Conservation (phyloP, 1,140 invertebrate species). For the Leptopilina clavipes region DNA sequence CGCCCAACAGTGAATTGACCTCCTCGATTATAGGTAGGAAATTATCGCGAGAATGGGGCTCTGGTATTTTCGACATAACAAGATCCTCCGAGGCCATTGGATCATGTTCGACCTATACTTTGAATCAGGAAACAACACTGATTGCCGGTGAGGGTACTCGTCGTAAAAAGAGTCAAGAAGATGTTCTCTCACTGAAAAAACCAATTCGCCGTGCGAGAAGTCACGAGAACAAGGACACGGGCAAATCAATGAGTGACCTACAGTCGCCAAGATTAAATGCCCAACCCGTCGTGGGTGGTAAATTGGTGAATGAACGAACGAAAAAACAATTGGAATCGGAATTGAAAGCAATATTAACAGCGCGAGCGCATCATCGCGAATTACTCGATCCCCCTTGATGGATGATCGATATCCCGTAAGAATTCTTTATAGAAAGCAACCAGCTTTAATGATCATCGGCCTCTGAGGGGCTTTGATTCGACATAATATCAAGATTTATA, state of each 20-base stretch:
- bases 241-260: constrained; percentile 59
- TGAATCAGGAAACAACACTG: constrained; percentile 59
- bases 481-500: constrained; percentile 75
- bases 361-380: constrained; percentile 72
- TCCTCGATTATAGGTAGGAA: constrained; percentile 68
- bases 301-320: constrained; percentile 69
- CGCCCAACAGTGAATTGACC: constrained; percentile 70
- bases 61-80: constrained; percentile 66
- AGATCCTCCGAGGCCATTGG: constrained; percentile 68
- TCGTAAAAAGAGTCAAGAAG: constrained; percentile 59
- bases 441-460: constrained; percentile 66
- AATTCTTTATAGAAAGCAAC: constrained; percentile 56
- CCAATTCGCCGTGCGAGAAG: constrained; percentile 70
- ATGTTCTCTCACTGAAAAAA: constrained; percentile 59
- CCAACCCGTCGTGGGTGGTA: constrained; percentile 67
- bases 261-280: constrained; percentile 66
- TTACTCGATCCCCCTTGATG: constrained; percentile 72
- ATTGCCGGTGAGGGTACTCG: constrained; percentile 49
- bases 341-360: constrained; percentile 71
- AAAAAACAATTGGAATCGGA: constrained; percentile 73
- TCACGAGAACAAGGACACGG: constrained; percentile 69
- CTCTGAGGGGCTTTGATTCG: constrained; percentile 74
- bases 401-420: constrained; percentile 37
- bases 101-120: constrained; percentile 56
- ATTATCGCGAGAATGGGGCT: constrained; percentile 71